phyloP scores from a whole-genome alignment of 2,113 vertebrate genomes.

The Lathamus discolor region DNA sequence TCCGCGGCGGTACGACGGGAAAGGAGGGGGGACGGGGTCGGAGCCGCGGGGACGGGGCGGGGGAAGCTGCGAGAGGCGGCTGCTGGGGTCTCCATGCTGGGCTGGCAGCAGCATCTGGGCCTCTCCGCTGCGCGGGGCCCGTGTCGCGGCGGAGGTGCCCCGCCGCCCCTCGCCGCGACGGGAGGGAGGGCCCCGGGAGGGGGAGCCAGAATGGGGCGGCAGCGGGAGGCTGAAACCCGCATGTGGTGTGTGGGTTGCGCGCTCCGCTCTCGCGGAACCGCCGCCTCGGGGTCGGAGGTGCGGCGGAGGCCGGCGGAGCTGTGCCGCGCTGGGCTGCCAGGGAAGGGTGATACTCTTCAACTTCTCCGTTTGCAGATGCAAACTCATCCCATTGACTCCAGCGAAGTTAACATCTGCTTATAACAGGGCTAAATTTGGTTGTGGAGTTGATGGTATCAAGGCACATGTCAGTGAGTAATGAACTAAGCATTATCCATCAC shows the following conservation, averaged over 20 bases:
- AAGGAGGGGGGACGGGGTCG: background rate
- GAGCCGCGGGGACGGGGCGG: background rate
- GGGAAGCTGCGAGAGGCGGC: background rate
- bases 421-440: slow-evolving; percentile 62
- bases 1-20: background rate
- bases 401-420: slow-evolving; percentile 40
- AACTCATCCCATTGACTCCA: slow-evolving; percentile 26
- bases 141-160: background rate
- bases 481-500: slow-evolving; percentile 27
- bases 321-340: background rate
- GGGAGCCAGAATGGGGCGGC: background rate
- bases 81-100: background rate
- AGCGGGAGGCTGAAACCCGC: background rate
- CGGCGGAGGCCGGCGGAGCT: background rate
- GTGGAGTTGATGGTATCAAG: slow-evolving; percentile 50
- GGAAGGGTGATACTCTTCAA: slow-evolving; percentile 31
- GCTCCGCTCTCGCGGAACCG: background rate
- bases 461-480: slow-evolving; percentile 61
- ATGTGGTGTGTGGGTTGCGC: background rate
- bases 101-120: background rate
- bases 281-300: background rate
- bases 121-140: background rate
- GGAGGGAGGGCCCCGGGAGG: background rate
- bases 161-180: no score
- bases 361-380: slow-evolving; percentile 58